phyloP scores from a whole-genome alignment of 2,113 vertebrate species.

The Apodemus speciosus region DNA sequence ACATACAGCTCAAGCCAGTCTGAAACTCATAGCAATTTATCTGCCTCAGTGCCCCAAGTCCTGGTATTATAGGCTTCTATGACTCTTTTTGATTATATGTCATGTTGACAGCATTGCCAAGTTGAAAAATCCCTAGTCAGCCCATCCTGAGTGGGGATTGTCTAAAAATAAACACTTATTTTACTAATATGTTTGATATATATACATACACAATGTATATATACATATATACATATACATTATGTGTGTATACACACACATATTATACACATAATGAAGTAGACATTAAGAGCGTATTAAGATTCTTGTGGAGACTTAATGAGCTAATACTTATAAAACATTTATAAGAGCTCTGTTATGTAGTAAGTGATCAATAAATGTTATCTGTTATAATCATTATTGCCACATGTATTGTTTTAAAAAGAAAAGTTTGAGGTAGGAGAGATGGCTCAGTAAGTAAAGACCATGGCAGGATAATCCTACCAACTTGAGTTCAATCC shows the following conservation, averaged over 20 bases:
- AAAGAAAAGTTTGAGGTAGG: neutral
- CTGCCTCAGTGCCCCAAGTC: neutral
- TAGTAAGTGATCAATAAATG: neutral
- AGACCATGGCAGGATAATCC: neutral
- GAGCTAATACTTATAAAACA: neutral
- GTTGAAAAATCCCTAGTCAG: neutral
- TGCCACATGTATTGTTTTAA: neutral
- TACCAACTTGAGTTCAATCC: neutral
- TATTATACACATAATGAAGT: neutral
- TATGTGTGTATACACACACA: neutral
- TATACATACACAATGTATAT: neutral
- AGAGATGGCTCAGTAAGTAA: neutral
- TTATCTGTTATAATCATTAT: conserved; percentile 9
- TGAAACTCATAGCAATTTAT: neutral
- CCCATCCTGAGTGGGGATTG: neutral
- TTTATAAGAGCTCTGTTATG: neutral
- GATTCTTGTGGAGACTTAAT: neutral
- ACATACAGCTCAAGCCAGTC: neutral
- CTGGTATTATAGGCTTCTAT: neutral
- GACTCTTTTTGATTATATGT: neutral
- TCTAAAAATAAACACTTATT: neutral
- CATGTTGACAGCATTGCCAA: neutral
- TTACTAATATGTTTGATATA: neutral
- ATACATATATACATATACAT: too few species aligned
- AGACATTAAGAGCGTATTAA: neutral